Base-by-base conservation (phyloP, 53 echinoderm and acorn worm species). In the Actinopyga echinites region DNA sequence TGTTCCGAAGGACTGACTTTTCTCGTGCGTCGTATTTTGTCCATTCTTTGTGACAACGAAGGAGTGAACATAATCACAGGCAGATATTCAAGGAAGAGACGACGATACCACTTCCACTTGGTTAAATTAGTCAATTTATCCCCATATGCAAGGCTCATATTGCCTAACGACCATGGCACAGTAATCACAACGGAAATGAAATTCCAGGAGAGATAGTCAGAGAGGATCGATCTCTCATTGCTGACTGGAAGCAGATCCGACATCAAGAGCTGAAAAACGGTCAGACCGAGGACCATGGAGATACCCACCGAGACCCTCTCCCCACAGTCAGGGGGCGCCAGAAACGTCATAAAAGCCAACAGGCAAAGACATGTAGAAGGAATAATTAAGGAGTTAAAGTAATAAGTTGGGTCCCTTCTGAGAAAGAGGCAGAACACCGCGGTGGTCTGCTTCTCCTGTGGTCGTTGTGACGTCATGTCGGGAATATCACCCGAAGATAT, bases 201-300 rank as follows among this genome's bases (percentile, higher is more conserved):
- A 55, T 78, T 78, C 30, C 9, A 5, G 21, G 33, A 56, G 26
- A 78, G 78, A 30, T 78, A 55, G 21, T n/a, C 12, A 2, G 52
- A 33, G 17, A 78, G 30, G 25, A 30, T 15, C 3, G 78, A 56
- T 20, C 28, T 15, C 9, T 78, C 30, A 2, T 78, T 32, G 1
- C 52, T 78, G 44, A 78, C 28, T 19, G 78, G 78, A 17, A 78
- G 78, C 1, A 78, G 30, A 78, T 78, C 78, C 54, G 54, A 2
- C 78, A 78, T 78, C 21, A 78, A 30, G 1, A 78, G 19, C 23
- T 78, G 54, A 78, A 78, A 78, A 8, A 78, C 56, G 17, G 78
- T 78, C 32, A 78, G 52, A 56, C 78, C 78, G 57, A 78, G 78
- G 15, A 78, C 57, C 57, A 78, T 78, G 2, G 78, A 57, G 12